These are phyloP conservation scores for Drosophila albomicans DNA, from an alignment of 1,140 invertebrate genomes.

Conservation along the genomic window DNA sequence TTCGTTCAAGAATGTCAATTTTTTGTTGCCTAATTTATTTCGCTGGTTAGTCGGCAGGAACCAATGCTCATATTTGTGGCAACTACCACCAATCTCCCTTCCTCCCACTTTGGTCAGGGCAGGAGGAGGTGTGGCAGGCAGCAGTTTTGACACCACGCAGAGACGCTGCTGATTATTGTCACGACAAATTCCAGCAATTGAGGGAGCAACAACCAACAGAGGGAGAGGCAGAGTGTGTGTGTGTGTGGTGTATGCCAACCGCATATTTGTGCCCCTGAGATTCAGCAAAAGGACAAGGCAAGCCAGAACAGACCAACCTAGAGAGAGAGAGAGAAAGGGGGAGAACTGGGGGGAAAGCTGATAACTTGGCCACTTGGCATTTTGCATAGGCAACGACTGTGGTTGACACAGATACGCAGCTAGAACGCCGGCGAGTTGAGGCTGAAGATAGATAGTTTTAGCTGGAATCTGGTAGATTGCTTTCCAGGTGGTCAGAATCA, in stretches of 20 bases:
- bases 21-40: slow-evolving; percentile 81
- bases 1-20: slow-evolving; percentile 67
- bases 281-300: slow-evolving; percentile 26
- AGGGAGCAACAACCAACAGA: slow-evolving; percentile 2
- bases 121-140: not conserved
- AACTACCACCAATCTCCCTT: not conserved
- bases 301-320: not conserved
- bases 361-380: slow-evolving; percentile 44
- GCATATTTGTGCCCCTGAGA: slow-evolving; percentile 48
- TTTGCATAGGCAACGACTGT: slow-evolving; percentile 62
- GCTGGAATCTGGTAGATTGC: slow-evolving; percentile 63
- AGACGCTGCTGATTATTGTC: slow-evolving; percentile 78
- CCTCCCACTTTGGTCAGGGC: too few relatives aligned
- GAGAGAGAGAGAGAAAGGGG: not conserved
- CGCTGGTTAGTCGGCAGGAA: slow-evolving; percentile 43
- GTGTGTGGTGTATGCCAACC: slow-evolving; percentile 29
- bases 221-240: not conserved
- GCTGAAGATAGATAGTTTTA: slow-evolving; percentile 73
- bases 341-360: not conserved
- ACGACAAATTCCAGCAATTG: slow-evolving; percentile 65
- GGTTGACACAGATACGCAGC: slow-evolving; percentile 56
- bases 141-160: slow-evolving; percentile 75
- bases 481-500: slow-evolving; percentile 62
- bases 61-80: slow-evolving; percentile 53
- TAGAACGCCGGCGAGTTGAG: not conserved